Evolutionary conservation across 2,888 invertebrate genomes (phyloP).

Genomic region (Apamea monoglypha): DNA sequence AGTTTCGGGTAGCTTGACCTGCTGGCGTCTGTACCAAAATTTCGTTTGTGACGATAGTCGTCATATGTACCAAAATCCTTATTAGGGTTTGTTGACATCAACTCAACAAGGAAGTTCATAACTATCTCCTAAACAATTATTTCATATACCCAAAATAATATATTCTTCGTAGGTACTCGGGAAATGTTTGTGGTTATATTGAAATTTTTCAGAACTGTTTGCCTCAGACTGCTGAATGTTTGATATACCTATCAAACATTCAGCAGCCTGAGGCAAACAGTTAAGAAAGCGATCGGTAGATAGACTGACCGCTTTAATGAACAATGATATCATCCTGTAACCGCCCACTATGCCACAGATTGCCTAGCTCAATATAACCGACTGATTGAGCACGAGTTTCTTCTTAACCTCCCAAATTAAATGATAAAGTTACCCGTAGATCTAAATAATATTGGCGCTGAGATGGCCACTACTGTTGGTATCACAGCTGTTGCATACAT

Average conservation of each 20-base stretch:
- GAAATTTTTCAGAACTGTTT: neutral
- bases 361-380: neutral
- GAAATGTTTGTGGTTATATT: neutral
- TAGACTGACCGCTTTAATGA: neutral
- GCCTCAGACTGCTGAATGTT: neutral
- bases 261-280: too few relatives aligned
- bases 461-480: neutral
- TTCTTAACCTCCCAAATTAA: neutral
- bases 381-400: neutral
- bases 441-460: conserved; percentile 4
- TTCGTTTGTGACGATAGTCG: neutral
- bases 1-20: too few relatives aligned
- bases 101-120: neutral
- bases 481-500: neutral
- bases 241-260: too few relatives aligned
- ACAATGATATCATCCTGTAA: conserved; percentile 22
- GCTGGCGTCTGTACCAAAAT: neutral
- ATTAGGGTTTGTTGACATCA: neutral
- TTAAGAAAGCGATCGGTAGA: too few relatives aligned
- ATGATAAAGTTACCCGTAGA: neutral
- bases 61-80: neutral
- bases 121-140: neutral
- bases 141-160: neutral
- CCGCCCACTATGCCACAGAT: conserved; percentile 26
- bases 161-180: neutral